Evolutionary conservation across 2,113 vertebrate species (phyloP), one percentile per base, ranked within the genome.

Genomic region (Gymnobelideus leadbeateri): DNA sequence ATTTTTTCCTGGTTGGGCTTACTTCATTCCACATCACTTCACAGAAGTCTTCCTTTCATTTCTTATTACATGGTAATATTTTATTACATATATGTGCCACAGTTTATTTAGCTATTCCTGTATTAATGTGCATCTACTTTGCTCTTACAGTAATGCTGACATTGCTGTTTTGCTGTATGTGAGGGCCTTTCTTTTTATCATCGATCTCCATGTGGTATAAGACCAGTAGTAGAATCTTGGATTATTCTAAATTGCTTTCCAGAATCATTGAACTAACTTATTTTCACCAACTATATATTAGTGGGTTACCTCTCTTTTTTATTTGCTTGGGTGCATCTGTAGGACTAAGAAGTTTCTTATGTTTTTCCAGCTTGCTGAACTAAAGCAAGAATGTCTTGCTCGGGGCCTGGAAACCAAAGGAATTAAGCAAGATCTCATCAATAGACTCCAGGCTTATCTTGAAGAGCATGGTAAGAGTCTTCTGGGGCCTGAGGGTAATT

Each of bases 301-400:
- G 8, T 21, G 51, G 49, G 11, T 24, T 9, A 84, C 3, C 23
- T 94, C n/a, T 28, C 25, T 91, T 68, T 92, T 61, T 94, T 57
- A 57, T 53, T 90, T n/a, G 55, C 91, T 51, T 68, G 61, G 21
- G 47, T 94, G 92, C 3, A 89, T 95, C 84, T 6, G 91, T 19
- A 93, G 91, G 92, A 95, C 89, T 98, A 54, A 98, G 11, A 8
- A 90, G 95, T 96, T 95, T 26, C 54, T 91, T 96, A 25, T 96
- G 61, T 96, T 57, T 91, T 93, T 51, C 92, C 92, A 99, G 99
- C 97, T 99, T 98, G 99, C 99, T 0, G 99, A 99, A 92, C 98
- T 99, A 98, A 99, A 99, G 98, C 99, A 99, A 97, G 99, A 99
- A 93, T 99, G 99, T 51, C 99, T 99, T 93, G 99, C 99, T 50